Evolutionary conservation across 2,888 invertebrate genomes (phyloP), one percentile per base, ranked within the genome.

Genomic region (Lasiommata megera): DNA sequence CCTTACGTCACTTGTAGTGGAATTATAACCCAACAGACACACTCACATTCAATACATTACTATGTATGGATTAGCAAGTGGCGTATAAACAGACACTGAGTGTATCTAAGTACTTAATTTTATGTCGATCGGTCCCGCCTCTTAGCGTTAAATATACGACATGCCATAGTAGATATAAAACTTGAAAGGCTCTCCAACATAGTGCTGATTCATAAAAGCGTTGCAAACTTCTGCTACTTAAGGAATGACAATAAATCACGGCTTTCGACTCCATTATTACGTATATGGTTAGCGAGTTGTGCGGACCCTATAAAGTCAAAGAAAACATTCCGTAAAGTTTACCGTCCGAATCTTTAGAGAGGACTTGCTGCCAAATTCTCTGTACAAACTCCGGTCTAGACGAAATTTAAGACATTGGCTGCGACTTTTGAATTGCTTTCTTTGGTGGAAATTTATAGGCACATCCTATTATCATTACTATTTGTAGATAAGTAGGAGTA

Each of bases 291-390:
- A 7, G 51, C 46, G 17, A 36, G 43, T 47, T 52, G 52, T 57
- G 37, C 17, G 17, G 58, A 46, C 50, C 47, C 51, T 54, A 50
- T 56, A 53, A 58, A 52, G 48, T 52, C 52, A 29, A 58, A 61
- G 54, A 55, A 60, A 63, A 51, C 60, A 48, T 63, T 58, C 31
- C 16, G 50, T 53, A 28, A 52, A 51, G 54, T 56, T 62, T 53
- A 58, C 60, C 48, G 62, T 56, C 55, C 56, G 55, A 60, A 57
- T 58, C 44, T 60, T 60, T 53, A 48, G 48, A 57, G 63, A 40
- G 48, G 59, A 56, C 56, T 41, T 40, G 46, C 34, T 61, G 62
- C 61, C 62, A 62, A 62, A 59, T 60, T 56, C 48, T 37, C 31
- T 59, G 58, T 55, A 37, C 55, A 46, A 54, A 53, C 59, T 54